Base-by-base conservation (phyloP, 2,888 invertebrate species). In the Rugalucina vietnamica region DNA sequence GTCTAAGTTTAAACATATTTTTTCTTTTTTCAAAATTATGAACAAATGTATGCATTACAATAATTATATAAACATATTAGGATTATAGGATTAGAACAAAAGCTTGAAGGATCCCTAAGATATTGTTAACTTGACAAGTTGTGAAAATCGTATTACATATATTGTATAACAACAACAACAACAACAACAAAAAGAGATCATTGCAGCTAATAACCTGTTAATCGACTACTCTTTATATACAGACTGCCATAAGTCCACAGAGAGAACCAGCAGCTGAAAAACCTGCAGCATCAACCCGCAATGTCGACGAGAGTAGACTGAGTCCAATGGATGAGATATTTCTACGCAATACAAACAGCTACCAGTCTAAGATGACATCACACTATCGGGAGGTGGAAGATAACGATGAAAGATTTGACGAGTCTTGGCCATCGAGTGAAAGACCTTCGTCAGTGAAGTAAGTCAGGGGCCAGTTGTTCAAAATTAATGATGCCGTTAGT, bases 401-500 rank as follows among this genome's bases (percentile, higher is more conserved):
- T n/a, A 0, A 84, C 60, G 86, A 88, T 12, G 73, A 84, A 10
- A 87, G 91, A 72, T 92, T 93, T 88, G 91, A 93, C 82, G 94
- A 94, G 77, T 90, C 92, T 8, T 94, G 94, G 94, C 93, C 93
- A 0, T 90, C 90, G 27, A 93, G 90, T 78, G 93, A 94, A 72
- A 81, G 90, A 49, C 92, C 92, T 18, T 92, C 92, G 2, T 90
- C 89, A 32, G 73, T 90, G 2, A 91, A 91, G 93, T 93, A 84
- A 43, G 76, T 34, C 49, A 32, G 18, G 43, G 10, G 18, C 18
- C 43, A 12, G 43, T 18, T 43, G 43, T 43, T 43, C 8, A 43
- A 43, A 43, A 12, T 43, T 43, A 8, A n/a, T n/a, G n/a, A n/a
- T n/a, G n/a, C n/a, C n/a, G n/a, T n/a, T n/a, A n/a, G n/a, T n/a